Conservation (phyloP, 2,888 invertebrate genomes). For the Bellardia pandia region DNA sequence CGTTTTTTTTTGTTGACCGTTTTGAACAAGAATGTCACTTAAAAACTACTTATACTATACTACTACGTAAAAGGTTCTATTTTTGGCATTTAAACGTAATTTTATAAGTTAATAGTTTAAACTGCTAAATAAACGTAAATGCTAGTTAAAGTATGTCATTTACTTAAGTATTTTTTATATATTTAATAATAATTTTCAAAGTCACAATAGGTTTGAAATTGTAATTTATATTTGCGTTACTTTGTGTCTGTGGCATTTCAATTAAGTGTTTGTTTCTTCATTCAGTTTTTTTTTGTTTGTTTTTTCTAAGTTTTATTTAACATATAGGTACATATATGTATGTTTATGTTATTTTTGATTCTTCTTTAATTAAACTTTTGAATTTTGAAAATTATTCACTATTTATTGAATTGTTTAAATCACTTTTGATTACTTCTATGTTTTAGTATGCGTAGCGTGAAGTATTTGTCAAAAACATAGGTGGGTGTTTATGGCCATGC, state of each 20-base stretch:
- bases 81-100: conserved; percentile 46
- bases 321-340: background rate
- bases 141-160: conserved; percentile 22
- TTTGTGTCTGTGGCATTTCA: conserved; percentile 47
- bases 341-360: background rate
- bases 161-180: background rate
- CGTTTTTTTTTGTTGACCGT: conserved; percentile 4
- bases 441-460: conserved; percentile 37
- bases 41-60: background rate
- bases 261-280: conserved; percentile 34
- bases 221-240: conserved; percentile 74
- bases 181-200: conserved; percentile 54
- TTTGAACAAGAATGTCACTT: conserved; percentile 39
- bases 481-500: conserved; percentile 53
- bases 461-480: conserved; percentile 19
- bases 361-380: background rate
- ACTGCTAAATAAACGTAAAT: background rate
- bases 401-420: conserved; percentile 7
- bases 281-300: background rate
- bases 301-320: conserved; percentile 6
- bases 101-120: background rate
- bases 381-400: background rate
- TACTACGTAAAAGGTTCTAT: conserved; percentile 42
- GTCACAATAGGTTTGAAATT: conserved; percentile 64
- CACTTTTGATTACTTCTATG: conserved; percentile 13